Conservation (phyloP, 2,113 vertebrate genomes). For the Poecile atricapillus region DNA sequence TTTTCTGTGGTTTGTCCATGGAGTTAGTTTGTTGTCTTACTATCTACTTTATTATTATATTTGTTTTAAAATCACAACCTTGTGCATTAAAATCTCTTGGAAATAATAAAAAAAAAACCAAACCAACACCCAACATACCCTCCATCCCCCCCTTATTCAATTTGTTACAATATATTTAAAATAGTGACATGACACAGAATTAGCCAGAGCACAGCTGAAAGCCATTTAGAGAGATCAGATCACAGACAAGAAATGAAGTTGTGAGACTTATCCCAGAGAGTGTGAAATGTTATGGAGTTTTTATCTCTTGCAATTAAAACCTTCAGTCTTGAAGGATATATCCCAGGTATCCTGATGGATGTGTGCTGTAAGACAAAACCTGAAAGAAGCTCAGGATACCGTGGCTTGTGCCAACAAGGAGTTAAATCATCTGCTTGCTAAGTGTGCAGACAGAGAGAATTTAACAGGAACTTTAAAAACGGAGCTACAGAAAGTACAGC, state of each 20-base stretch:
- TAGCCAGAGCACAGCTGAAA: neutral
- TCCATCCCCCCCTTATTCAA: rapidly evolving
- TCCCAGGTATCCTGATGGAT: too few relatives aligned
- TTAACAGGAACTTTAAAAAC: neutral
- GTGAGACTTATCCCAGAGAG: neutral
- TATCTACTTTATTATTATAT: neutral
- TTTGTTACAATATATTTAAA: neutral
- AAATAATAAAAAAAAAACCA: neutral
- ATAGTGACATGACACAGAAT: neutral
- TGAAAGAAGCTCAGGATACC: neutral
- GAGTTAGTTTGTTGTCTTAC: neutral
- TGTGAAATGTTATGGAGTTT: neutral
- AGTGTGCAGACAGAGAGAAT: neutral
- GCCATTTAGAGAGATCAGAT: neutral
- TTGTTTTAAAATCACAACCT: neutral
- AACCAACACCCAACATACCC: neutral
- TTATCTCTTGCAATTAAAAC: neutral
- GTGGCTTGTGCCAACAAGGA: too few relatives aligned
- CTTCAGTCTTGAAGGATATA: neutral
- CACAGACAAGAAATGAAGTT: neutral
- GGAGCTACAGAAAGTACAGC: neutral
- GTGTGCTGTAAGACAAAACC: neutral
- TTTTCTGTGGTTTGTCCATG: neutral
- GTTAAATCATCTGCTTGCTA: neutral
- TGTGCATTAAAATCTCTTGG: neutral